These are phyloP conservation scores for Galendromus occidentalis DNA, from an alignment of 1,140 invertebrate species.

Conservation along the genomic window DNA sequence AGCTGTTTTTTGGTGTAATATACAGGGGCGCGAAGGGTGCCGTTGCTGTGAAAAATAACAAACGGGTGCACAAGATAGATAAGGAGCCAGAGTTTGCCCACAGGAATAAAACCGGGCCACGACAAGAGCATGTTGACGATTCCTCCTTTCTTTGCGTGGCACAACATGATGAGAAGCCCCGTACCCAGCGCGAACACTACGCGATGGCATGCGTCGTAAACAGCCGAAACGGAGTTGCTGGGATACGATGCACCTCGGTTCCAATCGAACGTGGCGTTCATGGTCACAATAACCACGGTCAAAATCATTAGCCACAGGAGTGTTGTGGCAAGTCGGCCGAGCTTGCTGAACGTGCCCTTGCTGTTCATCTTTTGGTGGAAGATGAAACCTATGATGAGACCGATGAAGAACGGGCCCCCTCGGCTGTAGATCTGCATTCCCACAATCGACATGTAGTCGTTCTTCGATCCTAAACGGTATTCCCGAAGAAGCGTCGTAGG, in stretches of 20 bases:
- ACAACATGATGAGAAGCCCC: constrained; percentile 5
- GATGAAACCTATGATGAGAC: not conserved
- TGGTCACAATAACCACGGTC: not conserved
- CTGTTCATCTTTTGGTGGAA: not conserved
- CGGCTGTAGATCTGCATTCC: constrained; percentile 7
- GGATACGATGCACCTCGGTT: not conserved
- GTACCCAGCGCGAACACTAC: not conserved
- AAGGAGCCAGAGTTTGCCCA: not conserved
- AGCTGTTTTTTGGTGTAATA: constrained; percentile 9
- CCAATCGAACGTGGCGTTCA: constrained; percentile 3
- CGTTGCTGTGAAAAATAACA: not conserved
- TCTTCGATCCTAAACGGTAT: not conserved
- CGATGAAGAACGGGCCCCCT: not conserved
- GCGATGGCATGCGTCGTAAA: constrained; percentile 4
- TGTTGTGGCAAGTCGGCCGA: not conserved
- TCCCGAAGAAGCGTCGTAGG: not conserved
- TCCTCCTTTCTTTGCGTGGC: not conserved
- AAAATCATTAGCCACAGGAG: constrained; percentile 4
- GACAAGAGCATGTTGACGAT: constrained; percentile 3
- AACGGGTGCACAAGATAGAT: constrained; percentile 1
- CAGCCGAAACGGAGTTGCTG: not conserved
- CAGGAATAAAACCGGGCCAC: not conserved
- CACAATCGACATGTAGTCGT: not conserved
- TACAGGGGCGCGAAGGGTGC: not conserved
- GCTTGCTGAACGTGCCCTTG: not conserved